Conservation (phyloP, 2,113 vertebrate genomes). For the mouse (Mus musculus) region GRCm39 chr8:27351001-27351500, state of each 20-base stretch:
- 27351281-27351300: not conserved
- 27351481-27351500: not conserved
- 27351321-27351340: not conserved
- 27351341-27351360: not conserved
- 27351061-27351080: not conserved
- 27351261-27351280: not conserved
- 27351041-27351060: not conserved
- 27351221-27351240: not conserved
- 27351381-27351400: not conserved
- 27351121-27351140: not conserved
- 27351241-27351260: not conserved
- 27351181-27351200: not conserved
- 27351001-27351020: not conserved
- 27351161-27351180: not conserved
- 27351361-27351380: not conserved
- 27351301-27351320: not conserved
- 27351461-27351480: not conserved
- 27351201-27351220: not conserved
- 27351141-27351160: not conserved
- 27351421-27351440: not conserved
- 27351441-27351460: not conserved
- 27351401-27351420: not conserved
- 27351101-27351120: not conserved
- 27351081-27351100: not conserved
- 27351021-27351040: not conserved